These are phyloP conservation scores for Drosophila nigricruria DNA, from an alignment of 2,888 invertebrate species.

Conservation along the genomic window DNA sequence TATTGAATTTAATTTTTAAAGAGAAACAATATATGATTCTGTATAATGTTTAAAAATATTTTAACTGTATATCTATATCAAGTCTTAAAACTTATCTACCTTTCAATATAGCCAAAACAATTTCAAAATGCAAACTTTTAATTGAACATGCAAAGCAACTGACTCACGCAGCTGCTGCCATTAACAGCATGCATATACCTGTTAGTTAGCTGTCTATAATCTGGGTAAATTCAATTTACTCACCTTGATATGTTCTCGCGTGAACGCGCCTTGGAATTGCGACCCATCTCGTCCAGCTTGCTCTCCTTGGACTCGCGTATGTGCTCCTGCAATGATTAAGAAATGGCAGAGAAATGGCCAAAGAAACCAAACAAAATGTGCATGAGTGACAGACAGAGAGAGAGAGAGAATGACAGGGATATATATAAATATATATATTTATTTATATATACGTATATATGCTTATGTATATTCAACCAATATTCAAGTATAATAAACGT, in stretches of 20 bases:
- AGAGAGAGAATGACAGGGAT: conserved; percentile 13
- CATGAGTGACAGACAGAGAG: conserved; percentile 35
- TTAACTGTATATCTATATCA: background rate
- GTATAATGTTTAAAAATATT: no score
- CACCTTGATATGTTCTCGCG: conserved; percentile 84
- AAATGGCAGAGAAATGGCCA: conserved; percentile 45
- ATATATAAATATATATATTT: background rate
- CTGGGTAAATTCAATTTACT: conserved; percentile 17
- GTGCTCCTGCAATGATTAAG: conserved; percentile 87
- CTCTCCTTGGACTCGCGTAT: conserved; percentile 93
- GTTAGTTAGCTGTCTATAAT: background rate
- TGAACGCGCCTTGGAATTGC: conserved; percentile 84
- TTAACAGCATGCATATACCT: background rate
- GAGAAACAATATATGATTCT: no score
- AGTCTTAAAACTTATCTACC: background rate
- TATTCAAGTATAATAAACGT: conserved; percentile 48
- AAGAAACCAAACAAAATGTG: conserved; percentile 41
- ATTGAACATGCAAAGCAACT: background rate
- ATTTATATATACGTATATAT: background rate
- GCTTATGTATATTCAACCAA: background rate
- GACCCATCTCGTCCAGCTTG: conserved; percentile 89
- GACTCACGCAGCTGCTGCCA: background rate
- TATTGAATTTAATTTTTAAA: background rate
- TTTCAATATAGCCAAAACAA: background rate
- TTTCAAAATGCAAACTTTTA: background rate